A percentile compares a stretch with the other conserved stretches of the same genome.
These are phyloP conservation scores for Zaprionus ornatus DNA, from an alignment of 1,140 invertebrate species.

Conservation along the genomic window DNA sequence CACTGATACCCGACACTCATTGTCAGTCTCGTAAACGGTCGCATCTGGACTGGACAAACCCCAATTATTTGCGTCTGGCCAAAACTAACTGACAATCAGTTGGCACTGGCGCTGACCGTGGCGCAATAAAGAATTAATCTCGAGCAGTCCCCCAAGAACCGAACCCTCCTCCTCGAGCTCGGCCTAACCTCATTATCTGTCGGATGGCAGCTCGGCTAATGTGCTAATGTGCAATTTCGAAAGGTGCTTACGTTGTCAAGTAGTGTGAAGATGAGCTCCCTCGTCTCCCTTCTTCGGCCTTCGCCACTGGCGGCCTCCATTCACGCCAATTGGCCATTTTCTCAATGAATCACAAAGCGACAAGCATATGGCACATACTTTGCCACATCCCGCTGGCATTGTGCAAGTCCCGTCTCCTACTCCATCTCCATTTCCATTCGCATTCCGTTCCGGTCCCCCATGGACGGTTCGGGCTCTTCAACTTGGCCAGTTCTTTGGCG, in stretches of 20 bases:
- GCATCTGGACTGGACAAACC: slow-evolving; percentile 36
- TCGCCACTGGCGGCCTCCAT: slow-evolving; percentile 10
- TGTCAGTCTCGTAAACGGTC: slow-evolving; percentile 22
- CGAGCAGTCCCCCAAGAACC: slow-evolving; percentile 25
- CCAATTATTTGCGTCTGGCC: slow-evolving; percentile 35
- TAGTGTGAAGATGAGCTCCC: slow-evolving; percentile 74
- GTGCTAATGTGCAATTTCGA: slow-evolving; percentile 78
- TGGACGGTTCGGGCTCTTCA: slow-evolving; percentile 13
- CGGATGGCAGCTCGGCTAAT: slow-evolving; percentile 55
- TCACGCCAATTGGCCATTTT: slow-evolving; percentile 65
- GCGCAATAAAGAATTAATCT: slow-evolving; percentile 78
- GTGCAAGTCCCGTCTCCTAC: slow-evolving; percentile 8
- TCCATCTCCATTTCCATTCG: no score
- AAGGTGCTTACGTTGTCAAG: slow-evolving; percentile 83
- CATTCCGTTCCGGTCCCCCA: neutral
- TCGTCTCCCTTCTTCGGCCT: neutral
- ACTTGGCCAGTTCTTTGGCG: slow-evolving; percentile 20
- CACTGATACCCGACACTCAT: slow-evolving; percentile 7
- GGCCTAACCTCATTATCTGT: slow-evolving; percentile 41
- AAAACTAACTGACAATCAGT: slow-evolving; percentile 27
- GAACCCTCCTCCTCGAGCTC: neutral
- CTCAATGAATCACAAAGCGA: slow-evolving; percentile 53
- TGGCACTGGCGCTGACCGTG: neutral
- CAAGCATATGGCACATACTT: slow-evolving; percentile 66
- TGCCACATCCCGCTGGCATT: slow-evolving; percentile 38